Evolutionary conservation across 2,113 vertebrate species (phyloP).

Genomic region (Podocnemis expansa): DNA sequence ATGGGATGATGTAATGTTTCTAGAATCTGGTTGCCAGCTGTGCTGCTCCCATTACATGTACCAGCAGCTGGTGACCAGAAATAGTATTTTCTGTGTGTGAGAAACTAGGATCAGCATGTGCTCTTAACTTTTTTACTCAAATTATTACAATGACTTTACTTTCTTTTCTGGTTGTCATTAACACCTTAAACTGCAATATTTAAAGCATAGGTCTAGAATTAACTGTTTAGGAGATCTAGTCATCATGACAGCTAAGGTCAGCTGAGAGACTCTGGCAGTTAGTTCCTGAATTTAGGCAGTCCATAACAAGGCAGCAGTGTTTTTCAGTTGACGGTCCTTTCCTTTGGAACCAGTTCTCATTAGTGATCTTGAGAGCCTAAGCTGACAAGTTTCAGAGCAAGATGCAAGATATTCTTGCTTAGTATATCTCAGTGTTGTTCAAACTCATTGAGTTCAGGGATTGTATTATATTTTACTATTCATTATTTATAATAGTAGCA

Average conservation of each 20-base stretch:
- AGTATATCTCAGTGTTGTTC: not conserved
- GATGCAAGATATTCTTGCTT: not conserved
- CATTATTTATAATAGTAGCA: not conserved
- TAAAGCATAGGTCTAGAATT: not conserved
- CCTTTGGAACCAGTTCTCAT: not conserved
- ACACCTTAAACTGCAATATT: not conserved
- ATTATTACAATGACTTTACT: not conserved
- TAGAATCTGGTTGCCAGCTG: not conserved
- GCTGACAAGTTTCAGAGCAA: not conserved
- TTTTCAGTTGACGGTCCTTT: not conserved
- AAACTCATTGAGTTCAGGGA: not conserved
- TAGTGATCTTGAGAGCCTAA: not conserved
- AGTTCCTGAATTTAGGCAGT: not conserved
- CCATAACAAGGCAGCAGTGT: not conserved
- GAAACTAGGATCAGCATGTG: not conserved
- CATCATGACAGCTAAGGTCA: not conserved
- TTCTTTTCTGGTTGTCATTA: not conserved
- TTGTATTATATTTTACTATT: not conserved
- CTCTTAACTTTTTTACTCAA: not conserved
- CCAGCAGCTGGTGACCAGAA: not conserved
- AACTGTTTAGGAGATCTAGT: not conserved
- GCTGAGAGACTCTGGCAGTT: not conserved
- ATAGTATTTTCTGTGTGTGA: not conserved
- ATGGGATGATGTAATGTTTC: not conserved
- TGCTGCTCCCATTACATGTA: not conserved